Conservation (phyloP, 2,888 invertebrate genomes). For the Calephelis perditalis region DNA sequence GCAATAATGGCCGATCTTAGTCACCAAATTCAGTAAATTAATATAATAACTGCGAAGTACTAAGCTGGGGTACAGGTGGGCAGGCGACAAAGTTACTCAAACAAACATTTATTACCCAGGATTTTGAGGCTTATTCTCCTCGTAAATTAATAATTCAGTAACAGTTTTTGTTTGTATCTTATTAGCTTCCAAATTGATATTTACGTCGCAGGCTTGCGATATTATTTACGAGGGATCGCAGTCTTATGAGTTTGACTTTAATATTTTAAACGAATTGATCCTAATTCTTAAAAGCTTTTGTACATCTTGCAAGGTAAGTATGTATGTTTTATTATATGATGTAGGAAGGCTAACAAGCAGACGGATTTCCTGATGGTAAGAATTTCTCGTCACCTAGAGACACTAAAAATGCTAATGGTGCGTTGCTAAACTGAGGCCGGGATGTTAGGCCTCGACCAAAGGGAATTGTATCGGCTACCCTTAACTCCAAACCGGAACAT, state of each 20-base stretch:
- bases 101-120: slow-evolving; percentile 51
- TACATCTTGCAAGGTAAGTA: no score
- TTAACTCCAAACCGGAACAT: no score
- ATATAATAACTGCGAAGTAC: slow-evolving; percentile 1
- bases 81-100: slow-evolving; percentile 41
- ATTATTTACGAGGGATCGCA: slow-evolving; percentile 11
- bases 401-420: no score
- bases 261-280: slow-evolving; percentile 7
- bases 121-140: slow-evolving; percentile 50
- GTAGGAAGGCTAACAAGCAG: no score
- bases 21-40: slow-evolving; percentile 5
- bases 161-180: slow-evolving; percentile 52
- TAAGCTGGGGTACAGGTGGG: slow-evolving; percentile 43
- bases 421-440: no score
- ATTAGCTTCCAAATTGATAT: slow-evolving; percentile 34
- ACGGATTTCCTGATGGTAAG: no score
- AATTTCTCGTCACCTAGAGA: no score
- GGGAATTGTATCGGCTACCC: no score
- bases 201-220: slow-evolving; percentile 8
- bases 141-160: slow-evolving; percentile 53
- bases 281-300: no score
- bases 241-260: slow-evolving; percentile 5
- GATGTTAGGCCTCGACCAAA: no score
- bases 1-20: neutral
- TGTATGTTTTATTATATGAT: no score